phyloP scores from a whole-genome alignment of 2,113 vertebrate species.

The Rallus limicola region DNA sequence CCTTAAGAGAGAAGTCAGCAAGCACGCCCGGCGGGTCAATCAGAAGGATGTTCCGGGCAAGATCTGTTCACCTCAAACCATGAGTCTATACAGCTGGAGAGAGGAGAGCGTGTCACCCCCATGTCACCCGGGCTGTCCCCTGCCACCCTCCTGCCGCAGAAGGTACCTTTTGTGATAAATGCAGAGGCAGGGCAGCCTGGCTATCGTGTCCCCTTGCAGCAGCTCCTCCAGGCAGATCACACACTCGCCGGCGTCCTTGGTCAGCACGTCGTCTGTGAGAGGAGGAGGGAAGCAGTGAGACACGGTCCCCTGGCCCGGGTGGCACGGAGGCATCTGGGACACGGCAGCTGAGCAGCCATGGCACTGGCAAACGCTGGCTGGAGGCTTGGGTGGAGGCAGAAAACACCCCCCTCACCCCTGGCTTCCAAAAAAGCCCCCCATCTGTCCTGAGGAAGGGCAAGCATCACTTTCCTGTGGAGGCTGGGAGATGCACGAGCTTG shows the following conservation, averaged over 20 bases:
- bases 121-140: background rate
- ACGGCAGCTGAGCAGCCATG: background rate
- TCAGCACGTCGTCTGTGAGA: conserved; percentile 92
- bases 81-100: conserved; percentile 95
- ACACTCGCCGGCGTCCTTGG: conserved; percentile 95
- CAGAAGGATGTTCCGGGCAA: conserved; percentile 97
- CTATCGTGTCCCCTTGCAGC: conserved; percentile 98
- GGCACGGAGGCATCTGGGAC: background rate
- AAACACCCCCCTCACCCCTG: background rate
- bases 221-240: conserved; percentile 99
- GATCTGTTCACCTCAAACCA: conserved; percentile 99
- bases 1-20: conserved; percentile 79
- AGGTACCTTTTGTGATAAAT: conserved; percentile 98
- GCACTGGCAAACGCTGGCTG: background rate
- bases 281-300: background rate
- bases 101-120: background rate
- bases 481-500: background rate
- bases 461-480: background rate
- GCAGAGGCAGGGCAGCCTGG: conserved; percentile 99
- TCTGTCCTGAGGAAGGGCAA: background rate
- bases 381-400: background rate
- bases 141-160: fast-evolving
- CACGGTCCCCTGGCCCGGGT: fast-evolving
- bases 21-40: conserved; percentile 84
- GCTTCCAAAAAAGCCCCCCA: background rate